These are phyloP conservation scores for Plectrocnemia conspersa DNA, from an alignment of 1,140 invertebrate species.

Conservation along the genomic window DNA sequence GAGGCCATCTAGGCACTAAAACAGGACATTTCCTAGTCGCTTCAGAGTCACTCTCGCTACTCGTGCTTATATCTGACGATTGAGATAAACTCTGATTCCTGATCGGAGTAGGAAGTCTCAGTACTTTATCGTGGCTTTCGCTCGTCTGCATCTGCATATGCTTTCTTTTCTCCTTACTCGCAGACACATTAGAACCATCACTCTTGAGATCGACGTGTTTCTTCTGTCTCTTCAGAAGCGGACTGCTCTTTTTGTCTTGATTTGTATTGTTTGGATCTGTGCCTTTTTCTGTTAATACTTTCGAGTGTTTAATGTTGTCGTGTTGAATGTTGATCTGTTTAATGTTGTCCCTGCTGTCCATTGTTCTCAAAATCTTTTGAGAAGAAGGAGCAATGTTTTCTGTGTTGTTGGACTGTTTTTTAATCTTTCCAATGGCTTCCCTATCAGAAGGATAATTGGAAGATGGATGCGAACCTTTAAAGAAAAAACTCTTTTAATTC, in stretches of 20 bases:
- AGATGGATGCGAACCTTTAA: slow-evolving; percentile 36
- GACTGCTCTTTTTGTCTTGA: slow-evolving; percentile 12
- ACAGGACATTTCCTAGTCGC: slow-evolving; percentile 41
- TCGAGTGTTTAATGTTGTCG: slow-evolving; percentile 11
- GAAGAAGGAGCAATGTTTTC: slow-evolving; percentile 28
- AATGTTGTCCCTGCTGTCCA: slow-evolving; percentile 34
- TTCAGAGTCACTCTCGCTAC: slow-evolving; percentile 42
- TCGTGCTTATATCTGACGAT: slow-evolving; percentile 30
- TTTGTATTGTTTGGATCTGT: slow-evolving; percentile 2
- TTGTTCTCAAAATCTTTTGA: slow-evolving; percentile 36
- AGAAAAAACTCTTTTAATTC: slow-evolving; percentile 31
- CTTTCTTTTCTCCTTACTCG: slow-evolving; percentile 12
- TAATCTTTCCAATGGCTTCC: slow-evolving; percentile 32
- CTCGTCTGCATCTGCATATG: slow-evolving; percentile 22
- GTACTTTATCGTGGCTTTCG: slow-evolving; percentile 23
- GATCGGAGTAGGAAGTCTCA: slow-evolving; percentile 30
- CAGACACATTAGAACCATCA: not conserved
- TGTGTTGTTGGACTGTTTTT: not conserved
- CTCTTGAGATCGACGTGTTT: not conserved
- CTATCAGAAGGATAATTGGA: slow-evolving; percentile 35
- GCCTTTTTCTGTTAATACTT: slow-evolving; percentile 11
- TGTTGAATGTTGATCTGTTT: slow-evolving; percentile 30
- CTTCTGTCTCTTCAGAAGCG: slow-evolving; percentile 1
- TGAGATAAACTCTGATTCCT: slow-evolving; percentile 30
- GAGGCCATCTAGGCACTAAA: slow-evolving; percentile 42